Evolutionary conservation across 2,797 vertebrate species (phyloP).

Genomic region (Cryptoprocta ferox): DNA sequence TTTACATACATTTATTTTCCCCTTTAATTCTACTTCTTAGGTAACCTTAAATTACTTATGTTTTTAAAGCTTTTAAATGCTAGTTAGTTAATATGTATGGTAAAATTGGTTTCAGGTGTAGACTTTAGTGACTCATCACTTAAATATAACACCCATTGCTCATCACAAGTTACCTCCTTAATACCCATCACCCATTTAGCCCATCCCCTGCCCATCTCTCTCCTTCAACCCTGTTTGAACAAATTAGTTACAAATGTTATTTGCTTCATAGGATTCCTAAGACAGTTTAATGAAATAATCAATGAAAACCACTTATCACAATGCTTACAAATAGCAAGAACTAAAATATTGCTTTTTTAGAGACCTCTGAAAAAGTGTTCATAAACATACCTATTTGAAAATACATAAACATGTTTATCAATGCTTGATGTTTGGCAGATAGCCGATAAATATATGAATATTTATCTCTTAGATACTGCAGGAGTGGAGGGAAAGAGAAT

Average conservation of each 20-base stretch:
- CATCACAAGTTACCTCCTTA: too few species aligned
- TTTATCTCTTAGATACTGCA: neutral
- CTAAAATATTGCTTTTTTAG: neutral
- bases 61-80: too few species aligned
- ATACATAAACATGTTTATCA: neutral
- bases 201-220: too few species aligned
- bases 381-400: neutral
- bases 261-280: neutral
- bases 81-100: too few species aligned
- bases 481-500: neutral
- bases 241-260: conserved; percentile 11
- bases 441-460: neutral
- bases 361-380: neutral
- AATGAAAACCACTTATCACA: neutral
- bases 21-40: neutral
- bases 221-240: neutral
- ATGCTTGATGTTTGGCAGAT: neutral
- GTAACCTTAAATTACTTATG: neutral
- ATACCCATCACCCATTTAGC: too few species aligned
- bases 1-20: neutral
- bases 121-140: too few species aligned
- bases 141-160: too few species aligned
- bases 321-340: neutral
- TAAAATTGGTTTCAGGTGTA: too few species aligned
- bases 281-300: neutral